Conservation (phyloP, 2,888 invertebrate genomes). For the Calameuta filiformis region DNA sequence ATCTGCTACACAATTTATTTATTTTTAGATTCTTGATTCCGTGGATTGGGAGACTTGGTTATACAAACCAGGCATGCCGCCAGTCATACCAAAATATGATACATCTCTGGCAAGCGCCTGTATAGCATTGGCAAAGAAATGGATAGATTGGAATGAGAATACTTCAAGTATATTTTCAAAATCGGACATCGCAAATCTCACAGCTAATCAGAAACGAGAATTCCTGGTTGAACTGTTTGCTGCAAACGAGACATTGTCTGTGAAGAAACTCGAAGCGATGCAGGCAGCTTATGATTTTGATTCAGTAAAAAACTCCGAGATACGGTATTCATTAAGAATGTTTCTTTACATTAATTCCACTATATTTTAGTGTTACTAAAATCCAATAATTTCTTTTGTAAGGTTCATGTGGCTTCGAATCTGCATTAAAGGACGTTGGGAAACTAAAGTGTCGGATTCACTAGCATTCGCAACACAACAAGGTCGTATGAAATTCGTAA, state of each 20-base stretch:
- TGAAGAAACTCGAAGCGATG: constrained; percentile 72
- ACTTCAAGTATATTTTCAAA: constrained; percentile 64
- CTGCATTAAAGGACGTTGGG: constrained; percentile 79
- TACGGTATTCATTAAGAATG: constrained; percentile 61
- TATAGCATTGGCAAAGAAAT: constrained; percentile 69
- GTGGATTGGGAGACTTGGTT: constrained; percentile 91
- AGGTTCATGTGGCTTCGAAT: constrained; percentile 81
- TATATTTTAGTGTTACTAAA: neutral
- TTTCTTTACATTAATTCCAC: neutral
- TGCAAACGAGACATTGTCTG: constrained; percentile 65
- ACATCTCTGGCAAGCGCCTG: constrained; percentile 74
- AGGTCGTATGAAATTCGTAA: constrained; percentile 92
- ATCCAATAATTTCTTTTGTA: neutral
- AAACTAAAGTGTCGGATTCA: constrained; percentile 74
- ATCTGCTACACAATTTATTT: neutral
- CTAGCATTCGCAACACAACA: constrained; percentile 84
- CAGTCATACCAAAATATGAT: constrained; percentile 84
- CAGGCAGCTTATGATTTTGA: constrained; percentile 76
- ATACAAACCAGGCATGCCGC: constrained; percentile 87
- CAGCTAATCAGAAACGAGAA: constrained; percentile 75
- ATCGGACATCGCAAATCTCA: constrained; percentile 70
- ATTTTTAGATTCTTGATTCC: constrained; percentile 35
- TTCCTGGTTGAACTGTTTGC: constrained; percentile 77
- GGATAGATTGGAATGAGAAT: constrained; percentile 68
- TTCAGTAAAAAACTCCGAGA: constrained; percentile 80